Evolutionary conservation across 92 coral and sea anemone species (phyloP), one percentile per base, ranked within the genome.

Genomic region (Umimayanthus kanabou): DNA sequence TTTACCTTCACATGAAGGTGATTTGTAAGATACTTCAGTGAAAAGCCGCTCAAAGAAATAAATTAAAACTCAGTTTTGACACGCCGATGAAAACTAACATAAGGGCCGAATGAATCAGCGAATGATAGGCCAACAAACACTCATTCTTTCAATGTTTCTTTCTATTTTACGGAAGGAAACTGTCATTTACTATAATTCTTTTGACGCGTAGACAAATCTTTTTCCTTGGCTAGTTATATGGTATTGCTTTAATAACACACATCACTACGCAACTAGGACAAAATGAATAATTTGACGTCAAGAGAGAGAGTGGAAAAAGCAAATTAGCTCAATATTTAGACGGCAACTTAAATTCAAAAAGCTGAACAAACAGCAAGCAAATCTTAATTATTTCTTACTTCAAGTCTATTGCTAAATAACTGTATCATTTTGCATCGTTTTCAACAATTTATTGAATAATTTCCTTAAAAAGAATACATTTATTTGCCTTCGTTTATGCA

Each of bases 381-480:
- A 45, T 69, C 87, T 70, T 83, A 83, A 83, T 83, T 83, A 83
- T 83, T 83, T 73, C 77, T 65, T 39, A 70, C 87, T 83, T 83
- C 77, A 69, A 69, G 87, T 83, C 43, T 83, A 70, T 43, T 42
- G 77, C 77, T 83, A 83, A 83, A 83, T 83, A 83, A 83, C 77
- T 83, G 77, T 83, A 83, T 83, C 87, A 83, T 71, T 83, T 83
- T 83, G 78, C 87, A 70, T 83, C 87, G 76, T 71, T 83, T 83
- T 83, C 87, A 83, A 26, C 47, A 83, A 83, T 20, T 83, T 83
- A 69, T 83, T 71, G 87, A 70, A 83, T 83, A 83, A 83, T 83
- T 83, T 83, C 87, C 79, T 83, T 69, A 69, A 70, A 72, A 70
- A 83, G 69, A 43, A 83, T 42, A 69, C 29, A 69, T 83, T 83